Percentiles rank a stretch among this genome's conserved stretches.
Evolutionary conservation across 2,888 invertebrate genomes (phyloP).

Genomic region (Leptinotarsa juncta): DNA sequence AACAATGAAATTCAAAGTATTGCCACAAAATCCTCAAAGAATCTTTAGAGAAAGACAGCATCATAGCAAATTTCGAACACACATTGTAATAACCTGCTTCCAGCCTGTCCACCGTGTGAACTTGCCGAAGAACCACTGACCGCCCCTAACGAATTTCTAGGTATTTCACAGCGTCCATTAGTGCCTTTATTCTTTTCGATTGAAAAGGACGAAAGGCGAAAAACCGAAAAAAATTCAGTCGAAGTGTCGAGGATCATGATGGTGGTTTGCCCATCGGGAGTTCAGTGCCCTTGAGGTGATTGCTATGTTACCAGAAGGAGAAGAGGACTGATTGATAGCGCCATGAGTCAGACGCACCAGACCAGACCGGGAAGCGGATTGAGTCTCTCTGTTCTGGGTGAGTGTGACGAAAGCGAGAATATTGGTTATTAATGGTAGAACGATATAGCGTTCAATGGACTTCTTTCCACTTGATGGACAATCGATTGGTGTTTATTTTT

Average conservation of each 20-base stretch:
- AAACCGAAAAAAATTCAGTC: slow-evolving; percentile 19
- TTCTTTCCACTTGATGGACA: not conserved
- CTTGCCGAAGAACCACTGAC: slow-evolving; percentile 13
- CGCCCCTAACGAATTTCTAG: slow-evolving; percentile 21
- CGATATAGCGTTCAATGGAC: not conserved
- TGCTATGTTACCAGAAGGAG: slow-evolving; percentile 26
- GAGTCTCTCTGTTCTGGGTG: slow-evolving; percentile 67
- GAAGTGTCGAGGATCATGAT: not conserved
- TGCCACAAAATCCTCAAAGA: too few relatives aligned
- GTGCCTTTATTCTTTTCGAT: slow-evolving; percentile 26
- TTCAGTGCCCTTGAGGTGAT: slow-evolving; percentile 34
- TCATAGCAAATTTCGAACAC: too few relatives aligned
- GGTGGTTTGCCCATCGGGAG: slow-evolving; percentile 13
- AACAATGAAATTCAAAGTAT: too few relatives aligned
- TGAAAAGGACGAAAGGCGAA: slow-evolving; percentile 26
- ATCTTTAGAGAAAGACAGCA: too few relatives aligned
- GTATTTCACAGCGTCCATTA: slow-evolving; percentile 19
- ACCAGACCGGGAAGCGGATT: slow-evolving; percentile 64
- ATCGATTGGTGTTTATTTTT: not conserved
- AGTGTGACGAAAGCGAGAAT: slow-evolving; percentile 52
- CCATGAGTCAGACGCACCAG: slow-evolving; percentile 54
- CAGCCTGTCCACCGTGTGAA: not conserved
- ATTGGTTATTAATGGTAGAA: slow-evolving; percentile 8
- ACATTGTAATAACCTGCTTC: not conserved
- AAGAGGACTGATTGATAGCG: slow-evolving; percentile 33